Evolutionary conservation across 2,113 vertebrate genomes (phyloP).

Genomic region (Malurus cyaneus): DNA sequence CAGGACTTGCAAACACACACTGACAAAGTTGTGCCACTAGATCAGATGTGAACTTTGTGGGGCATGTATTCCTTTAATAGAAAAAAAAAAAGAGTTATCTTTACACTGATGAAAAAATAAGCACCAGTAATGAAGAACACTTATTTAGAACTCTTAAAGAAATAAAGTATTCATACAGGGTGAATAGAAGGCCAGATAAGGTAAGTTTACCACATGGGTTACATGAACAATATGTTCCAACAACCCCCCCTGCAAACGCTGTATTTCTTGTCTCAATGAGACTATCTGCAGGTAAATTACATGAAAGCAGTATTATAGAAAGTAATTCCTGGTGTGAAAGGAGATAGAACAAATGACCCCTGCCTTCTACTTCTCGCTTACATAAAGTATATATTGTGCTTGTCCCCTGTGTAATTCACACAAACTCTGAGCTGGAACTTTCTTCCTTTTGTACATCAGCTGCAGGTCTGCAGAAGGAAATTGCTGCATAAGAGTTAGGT

Average conservation of each 20-base stretch:
- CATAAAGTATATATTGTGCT: background rate
- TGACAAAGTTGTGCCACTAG: rapidly evolving
- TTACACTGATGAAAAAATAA: background rate
- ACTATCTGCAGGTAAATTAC: background rate
- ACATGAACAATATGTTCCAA: background rate
- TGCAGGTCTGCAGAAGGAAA: background rate
- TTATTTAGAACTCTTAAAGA: background rate
- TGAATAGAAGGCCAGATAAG: background rate
- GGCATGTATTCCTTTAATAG: background rate
- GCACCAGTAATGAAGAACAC: rapidly evolving
- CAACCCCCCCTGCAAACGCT: rapidly evolving
- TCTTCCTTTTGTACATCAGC: background rate
- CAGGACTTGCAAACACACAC: background rate
- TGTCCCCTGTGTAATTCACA: background rate
- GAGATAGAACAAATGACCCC: background rate
- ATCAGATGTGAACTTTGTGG: background rate
- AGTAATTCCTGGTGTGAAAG: background rate
- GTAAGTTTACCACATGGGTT: background rate
- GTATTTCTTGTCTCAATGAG: background rate
- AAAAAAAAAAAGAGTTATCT: background rate
- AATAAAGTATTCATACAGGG: background rate
- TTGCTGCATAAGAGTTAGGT: background rate
- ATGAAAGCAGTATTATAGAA: background rate
- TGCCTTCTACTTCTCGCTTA: background rate
- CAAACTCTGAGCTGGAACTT: background rate